Conservation (phyloP, 2,888 invertebrate species). For the Microdon myrmicae region DNA sequence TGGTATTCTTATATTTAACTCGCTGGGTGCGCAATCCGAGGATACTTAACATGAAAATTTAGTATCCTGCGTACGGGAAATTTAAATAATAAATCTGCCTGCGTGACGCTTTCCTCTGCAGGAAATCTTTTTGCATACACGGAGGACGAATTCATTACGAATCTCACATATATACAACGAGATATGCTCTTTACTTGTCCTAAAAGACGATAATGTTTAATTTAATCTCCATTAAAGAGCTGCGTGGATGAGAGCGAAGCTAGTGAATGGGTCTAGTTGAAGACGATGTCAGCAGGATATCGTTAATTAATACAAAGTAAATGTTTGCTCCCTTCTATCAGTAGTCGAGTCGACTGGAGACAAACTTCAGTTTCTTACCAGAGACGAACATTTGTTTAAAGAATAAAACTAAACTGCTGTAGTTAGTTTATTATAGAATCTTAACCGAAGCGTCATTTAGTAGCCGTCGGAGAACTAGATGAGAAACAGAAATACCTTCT, state of each 20-base stretch:
- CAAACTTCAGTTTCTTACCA: no score
- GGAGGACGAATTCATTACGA: no score
- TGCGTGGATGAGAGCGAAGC: neutral
- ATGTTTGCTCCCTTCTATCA: no score
- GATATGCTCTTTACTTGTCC: slow-evolving; percentile 14
- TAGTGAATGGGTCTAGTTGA: neutral
- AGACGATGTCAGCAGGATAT: slow-evolving; percentile 33
- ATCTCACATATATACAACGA: slow-evolving; percentile 1
- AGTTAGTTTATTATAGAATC: no score
- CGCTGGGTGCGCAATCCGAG: neutral
- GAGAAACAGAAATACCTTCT: no score
- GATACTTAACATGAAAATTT: slow-evolving; percentile 12
- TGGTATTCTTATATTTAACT: neutral
- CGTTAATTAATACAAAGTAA: slow-evolving; percentile 48
- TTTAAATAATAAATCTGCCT: slow-evolving; percentile 50
- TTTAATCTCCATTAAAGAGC: neutral
- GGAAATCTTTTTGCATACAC: slow-evolving; percentile 17
- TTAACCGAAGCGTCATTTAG: no score
- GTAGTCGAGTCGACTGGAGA: no score
- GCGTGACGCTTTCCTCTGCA: slow-evolving; percentile 37
- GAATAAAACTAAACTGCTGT: no score
- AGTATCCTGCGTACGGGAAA: slow-evolving; percentile 15
- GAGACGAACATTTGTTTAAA: no score
- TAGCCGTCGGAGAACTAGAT: no score
- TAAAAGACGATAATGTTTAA: neutral